Evolutionary conservation across 2,797 vertebrate species (phyloP), one percentile per base, ranked within the genome.

Genomic region (Holocentrus rufus): DNA sequence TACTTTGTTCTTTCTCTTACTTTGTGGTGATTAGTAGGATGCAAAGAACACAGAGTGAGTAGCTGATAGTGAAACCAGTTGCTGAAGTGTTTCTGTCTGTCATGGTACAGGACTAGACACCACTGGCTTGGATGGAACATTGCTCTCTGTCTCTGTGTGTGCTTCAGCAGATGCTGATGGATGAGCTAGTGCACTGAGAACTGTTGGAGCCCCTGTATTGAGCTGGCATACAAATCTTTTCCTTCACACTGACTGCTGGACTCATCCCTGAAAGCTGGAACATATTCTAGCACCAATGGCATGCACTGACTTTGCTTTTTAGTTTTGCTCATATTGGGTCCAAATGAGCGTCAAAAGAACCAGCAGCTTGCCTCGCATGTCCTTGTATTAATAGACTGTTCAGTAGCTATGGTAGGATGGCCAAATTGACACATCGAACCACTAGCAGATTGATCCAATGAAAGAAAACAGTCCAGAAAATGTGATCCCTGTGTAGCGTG

Each of bases 371-470:
- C 66, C 56, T 69, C 74, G 9, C 2, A 15, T 1, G 30, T 75
- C 44, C 49, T 75, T 72, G 53, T 70, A 64, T 86, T 76, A 75
- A 79, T 7, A 82, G 27, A 22, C 54, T 5, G 27, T 50, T 52
- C 42, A 59, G 36, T 1, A 22, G 42, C 31, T 44, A 15, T 4
- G 5, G 4, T 44, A 17, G 18, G 66, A 74, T 64, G 57, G 70
- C 74, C 60, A 52, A 54, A 63, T 66, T 72, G 49, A 67, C 66
- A 81, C 65, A 44, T 44, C 13, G 46, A 15, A 63, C 72, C n/a
- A 1, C 55, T 46, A 60, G 65, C 54, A 53, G 65, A 77, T 56
- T 64, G 53, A 25, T 20, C 30, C 25, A 5, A 62, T 7, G 54
- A 54, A 56, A 61, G n/a, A 11, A 31, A 63, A 79, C 20, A 20